Evolutionary conservation across 2,797 vertebrate genomes (phyloP).

Genomic region (Enteromius unitaeniatus): DNA sequence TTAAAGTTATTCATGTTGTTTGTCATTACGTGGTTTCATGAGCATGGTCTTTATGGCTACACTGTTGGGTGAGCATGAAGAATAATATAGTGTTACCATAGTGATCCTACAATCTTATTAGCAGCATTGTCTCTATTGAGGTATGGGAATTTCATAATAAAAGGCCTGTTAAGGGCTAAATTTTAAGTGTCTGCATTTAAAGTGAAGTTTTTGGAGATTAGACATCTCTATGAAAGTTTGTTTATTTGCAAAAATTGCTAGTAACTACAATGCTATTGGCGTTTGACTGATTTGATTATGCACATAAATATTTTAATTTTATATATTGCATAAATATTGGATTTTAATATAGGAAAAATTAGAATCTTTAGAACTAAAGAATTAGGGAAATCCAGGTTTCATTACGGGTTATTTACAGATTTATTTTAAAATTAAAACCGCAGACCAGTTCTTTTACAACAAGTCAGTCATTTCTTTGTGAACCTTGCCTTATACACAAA

Average conservation of each 20-base stretch:
- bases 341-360: too few species aligned
- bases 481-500: too few species aligned
- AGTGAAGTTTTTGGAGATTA: background rate
- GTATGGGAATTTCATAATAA: conserved; percentile 78
- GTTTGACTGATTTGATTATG: background rate
- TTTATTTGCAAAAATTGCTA: background rate
- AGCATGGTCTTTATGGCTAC: conserved; percentile 52
- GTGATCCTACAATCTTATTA: conserved; percentile 72
- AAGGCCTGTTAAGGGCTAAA: conserved; percentile 64
- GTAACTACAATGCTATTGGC: background rate
- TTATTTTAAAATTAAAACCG: too few species aligned
- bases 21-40: conserved; percentile 62
- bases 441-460: too few species aligned
- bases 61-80: conserved; percentile 62
- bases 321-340: too few species aligned
- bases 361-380: too few species aligned
- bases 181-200: conserved; percentile 36
- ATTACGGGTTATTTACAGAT: too few species aligned
- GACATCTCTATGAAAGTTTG: background rate
- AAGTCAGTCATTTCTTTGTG: too few species aligned
- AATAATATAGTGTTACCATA: conserved; percentile 70
- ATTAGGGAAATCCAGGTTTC: too few species aligned
- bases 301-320: background rate
- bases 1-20: conserved; percentile 62
- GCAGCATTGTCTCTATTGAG: conserved; percentile 68